Base-by-base conservation (phyloP, 2,113 vertebrate species). In the Ophiodon elongatus region DNA sequence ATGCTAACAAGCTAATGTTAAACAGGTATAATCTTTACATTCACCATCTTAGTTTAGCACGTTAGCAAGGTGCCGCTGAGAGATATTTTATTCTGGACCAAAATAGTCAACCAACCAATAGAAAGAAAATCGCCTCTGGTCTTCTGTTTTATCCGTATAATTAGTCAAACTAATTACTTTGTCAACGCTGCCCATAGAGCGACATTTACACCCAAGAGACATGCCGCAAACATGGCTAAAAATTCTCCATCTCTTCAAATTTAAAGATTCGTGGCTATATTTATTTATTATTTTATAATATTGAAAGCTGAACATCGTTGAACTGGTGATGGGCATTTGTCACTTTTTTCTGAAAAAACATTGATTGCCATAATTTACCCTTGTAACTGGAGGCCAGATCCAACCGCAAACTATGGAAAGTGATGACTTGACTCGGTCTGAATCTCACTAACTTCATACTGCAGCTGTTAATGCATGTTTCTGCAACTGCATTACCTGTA, bases 381-480 rank as follows among this genome's bases (percentile, higher is more conserved):
- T 14, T 72, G 45, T 29, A 62, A 33, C 41, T 60, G 2, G n/a
- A 70, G 13, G 9, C 21, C 21, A 73, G 27, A 72, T 67, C 19
- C 62, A 75, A 80, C 33, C 59, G 43, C 37, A 72, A 85, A 54
- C 27, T 63, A 72, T 15, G 8, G 23, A 8, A 35, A 67, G 60
- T 62, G 47, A 50, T n/a, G 50, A 52, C 45, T 4, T 17, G 45
- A 23, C 19, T 23, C 6, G 0, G 19, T 50, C 19, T 50, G 47
- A 23, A 21, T 52, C 50, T 5, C 45, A 52, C 50, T 52, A 72
- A 70, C 29, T 21, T 73, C 25, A 78, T n/a, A 45, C 52, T 73
- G 54, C 54, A 65, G 67, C 73, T 80, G 79, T 71, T 77, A 57
- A 57, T 72, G 57, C 33, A 68, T 25, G 35, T 31, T 72, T 73